A percentile compares a stretch with the other conserved stretches of the same genome.
phyloP scores from a whole-genome alignment of 2,888 invertebrate species.

The Alsophila aescularia region DNA sequence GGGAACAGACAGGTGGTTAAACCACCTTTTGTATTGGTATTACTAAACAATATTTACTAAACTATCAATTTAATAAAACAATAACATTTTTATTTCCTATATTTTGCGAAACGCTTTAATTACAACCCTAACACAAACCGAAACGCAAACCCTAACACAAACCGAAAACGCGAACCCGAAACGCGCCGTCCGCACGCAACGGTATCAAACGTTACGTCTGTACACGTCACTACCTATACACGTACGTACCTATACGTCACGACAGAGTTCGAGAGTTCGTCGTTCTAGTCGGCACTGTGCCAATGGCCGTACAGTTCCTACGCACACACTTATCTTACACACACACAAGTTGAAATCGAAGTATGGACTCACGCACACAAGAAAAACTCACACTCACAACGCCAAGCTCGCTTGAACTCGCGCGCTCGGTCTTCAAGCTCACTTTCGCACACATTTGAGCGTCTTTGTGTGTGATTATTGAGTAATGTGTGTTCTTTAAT shows the following conservation, averaged over 20 bases:
- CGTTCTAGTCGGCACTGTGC: constrained; percentile 82
- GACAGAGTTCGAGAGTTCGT: constrained; percentile 75
- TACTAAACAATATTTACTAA: too few species aligned
- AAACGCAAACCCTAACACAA: background rate
- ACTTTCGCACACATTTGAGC: constrained; percentile 42
- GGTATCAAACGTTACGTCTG: constrained; percentile 53
- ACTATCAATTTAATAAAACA: too few species aligned
- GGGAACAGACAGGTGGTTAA: too few species aligned
- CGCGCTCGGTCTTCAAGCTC: background rate
- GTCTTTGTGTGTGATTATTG: constrained; percentile 51
- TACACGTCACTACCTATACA: constrained; percentile 59
- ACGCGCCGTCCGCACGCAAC: constrained; percentile 44
- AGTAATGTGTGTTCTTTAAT: constrained; percentile 45
- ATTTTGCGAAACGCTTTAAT: background rate
- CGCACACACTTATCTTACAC: constrained; percentile 46
- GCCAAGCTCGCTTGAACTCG: background rate
- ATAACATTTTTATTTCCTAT: too few species aligned
- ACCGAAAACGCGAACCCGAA: background rate
- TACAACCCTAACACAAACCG: background rate
- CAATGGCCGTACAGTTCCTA: constrained; percentile 61
- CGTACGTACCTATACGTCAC: constrained; percentile 61
- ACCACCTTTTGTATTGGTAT: too few species aligned
- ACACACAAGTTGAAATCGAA: constrained; percentile 3
- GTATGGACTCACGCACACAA: constrained; percentile 4
- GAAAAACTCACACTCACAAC: background rate